Evolutionary conservation across 1,140 invertebrate species (phyloP).

Genomic region (Myzus persicae): DNA sequence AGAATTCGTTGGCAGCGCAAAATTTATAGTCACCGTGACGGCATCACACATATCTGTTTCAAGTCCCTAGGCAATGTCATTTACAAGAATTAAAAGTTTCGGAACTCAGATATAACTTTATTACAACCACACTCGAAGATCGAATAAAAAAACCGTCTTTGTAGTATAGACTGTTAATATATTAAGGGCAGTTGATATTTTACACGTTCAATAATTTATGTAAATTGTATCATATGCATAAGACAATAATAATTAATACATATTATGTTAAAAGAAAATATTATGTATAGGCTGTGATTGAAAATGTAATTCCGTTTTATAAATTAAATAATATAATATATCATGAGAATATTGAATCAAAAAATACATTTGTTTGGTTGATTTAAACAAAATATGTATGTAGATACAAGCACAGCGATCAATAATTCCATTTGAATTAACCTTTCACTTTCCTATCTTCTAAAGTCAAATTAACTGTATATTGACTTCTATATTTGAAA

Average conservation of each 20-base stretch:
- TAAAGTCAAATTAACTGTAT: background rate
- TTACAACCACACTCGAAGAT: background rate
- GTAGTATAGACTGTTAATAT: background rate
- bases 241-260: background rate
- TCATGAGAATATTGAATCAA: background rate
- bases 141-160: background rate
- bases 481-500: background rate
- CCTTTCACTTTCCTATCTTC: background rate
- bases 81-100: slow-evolving; percentile 3
- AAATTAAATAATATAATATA: background rate
- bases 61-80: background rate
- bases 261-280: background rate
- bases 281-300: too few relatives aligned
- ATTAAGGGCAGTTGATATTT: background rate
- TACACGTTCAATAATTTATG: background rate
- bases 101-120: background rate
- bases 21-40: background rate
- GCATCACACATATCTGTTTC: background rate
- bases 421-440: background rate
- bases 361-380: background rate
- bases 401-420: background rate
- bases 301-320: background rate
- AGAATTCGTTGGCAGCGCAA: background rate
- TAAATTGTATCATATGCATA: background rate
- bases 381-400: background rate